These are phyloP conservation scores for Trisateles emortualis DNA, from an alignment of 2,888 invertebrate species.

Conservation along the genomic window DNA sequence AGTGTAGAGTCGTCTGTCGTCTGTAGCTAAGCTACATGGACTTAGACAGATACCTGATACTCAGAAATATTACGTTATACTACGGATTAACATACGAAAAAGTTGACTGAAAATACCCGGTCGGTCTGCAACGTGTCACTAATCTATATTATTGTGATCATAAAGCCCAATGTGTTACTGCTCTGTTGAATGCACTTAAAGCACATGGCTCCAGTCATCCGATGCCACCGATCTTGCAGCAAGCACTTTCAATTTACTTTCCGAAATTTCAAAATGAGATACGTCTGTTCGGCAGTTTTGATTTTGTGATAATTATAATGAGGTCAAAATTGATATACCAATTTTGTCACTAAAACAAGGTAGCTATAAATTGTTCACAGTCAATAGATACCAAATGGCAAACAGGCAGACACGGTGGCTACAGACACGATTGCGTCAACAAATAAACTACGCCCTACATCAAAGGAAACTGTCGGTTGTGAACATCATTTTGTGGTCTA, in stretches of 20 bases:
- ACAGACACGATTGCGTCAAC: not conserved
- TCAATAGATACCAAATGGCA: not conserved
- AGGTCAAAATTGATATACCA: too few species aligned
- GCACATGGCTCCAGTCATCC: not conserved
- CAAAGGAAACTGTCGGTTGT: constrained; percentile 3
- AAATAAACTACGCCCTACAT: not conserved
- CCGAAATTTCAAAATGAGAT: not conserved
- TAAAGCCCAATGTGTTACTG: not conserved
- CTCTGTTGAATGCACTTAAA: not conserved
- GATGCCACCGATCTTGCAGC: not conserved
- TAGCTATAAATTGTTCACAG: not conserved
- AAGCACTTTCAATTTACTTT: not conserved
- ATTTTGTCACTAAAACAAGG: too few species aligned
- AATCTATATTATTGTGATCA: constrained; percentile 1
- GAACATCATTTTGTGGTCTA: not conserved
- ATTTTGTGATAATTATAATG: too few species aligned
- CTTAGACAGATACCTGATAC: not conserved
- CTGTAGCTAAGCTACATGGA: not conserved
- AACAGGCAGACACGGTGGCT: too few species aligned
- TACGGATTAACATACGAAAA: too few species aligned
- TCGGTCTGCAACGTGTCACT: constrained; percentile 6
- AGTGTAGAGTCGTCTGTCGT: constrained; percentile 2
- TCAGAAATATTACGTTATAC: too few species aligned
- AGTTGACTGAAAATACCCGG: not conserved
- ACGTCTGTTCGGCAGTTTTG: too few species aligned